These are phyloP conservation scores for Eucidaris tribuloides DNA, from an alignment of 35 echinoderm and acorn worm genomes.

Conservation along the genomic window DNA sequence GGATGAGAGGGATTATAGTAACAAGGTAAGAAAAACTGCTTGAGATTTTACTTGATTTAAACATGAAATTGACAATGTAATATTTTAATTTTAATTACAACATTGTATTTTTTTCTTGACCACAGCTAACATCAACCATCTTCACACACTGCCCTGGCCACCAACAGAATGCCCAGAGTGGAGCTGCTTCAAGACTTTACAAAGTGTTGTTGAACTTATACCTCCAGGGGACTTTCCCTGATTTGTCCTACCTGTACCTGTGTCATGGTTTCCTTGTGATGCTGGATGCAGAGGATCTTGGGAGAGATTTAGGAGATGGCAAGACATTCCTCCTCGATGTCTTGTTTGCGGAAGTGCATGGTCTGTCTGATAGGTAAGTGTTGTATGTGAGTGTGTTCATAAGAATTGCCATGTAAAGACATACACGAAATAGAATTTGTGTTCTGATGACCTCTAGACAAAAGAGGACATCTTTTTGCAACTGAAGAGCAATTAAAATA, in stretches of 20 bases:
- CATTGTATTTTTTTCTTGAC: background rate
- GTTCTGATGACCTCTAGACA: background rate
- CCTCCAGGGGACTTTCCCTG: background rate
- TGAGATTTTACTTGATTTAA: too few species aligned
- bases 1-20: too few species aligned
- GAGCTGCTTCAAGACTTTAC: background rate
- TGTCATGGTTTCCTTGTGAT: conserved; percentile 58
- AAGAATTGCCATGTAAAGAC: background rate
- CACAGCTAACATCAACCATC: background rate
- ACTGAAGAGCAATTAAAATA: background rate
- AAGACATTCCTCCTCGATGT: conserved; percentile 11
- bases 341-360: conserved; percentile 22
- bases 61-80: too few species aligned
- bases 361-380: conserved; percentile 19
- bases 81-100: too few species aligned
- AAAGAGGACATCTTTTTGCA: background rate
- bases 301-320: background rate
- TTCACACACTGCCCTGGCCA: background rate
- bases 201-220: background rate
- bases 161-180: background rate
- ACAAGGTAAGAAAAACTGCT: too few species aligned
- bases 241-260: conserved; percentile 26
- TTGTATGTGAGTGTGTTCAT: background rate
- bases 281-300: conserved; percentile 23
- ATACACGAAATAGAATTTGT: background rate